phyloP scores from a whole-genome alignment of 2,113 vertebrate species.

The Garra rufa region DNA sequence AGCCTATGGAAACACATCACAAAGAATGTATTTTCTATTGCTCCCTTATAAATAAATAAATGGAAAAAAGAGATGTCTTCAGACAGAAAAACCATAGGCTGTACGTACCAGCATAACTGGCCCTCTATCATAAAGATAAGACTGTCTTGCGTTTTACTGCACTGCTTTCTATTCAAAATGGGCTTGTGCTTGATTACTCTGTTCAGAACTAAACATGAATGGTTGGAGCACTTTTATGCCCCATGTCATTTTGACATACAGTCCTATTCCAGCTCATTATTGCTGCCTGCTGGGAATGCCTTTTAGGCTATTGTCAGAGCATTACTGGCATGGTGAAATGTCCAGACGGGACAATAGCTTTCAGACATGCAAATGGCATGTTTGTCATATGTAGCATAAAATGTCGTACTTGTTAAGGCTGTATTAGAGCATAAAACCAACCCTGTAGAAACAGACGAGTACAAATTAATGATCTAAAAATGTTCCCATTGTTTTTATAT shows the following conservation, averaged over 20 bases:
- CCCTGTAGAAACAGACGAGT: background rate
- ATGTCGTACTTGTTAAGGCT: background rate
- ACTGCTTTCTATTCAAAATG: constrained; percentile 31
- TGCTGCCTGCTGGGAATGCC: constrained; percentile 66
- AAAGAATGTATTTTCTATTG: background rate
- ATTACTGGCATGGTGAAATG: constrained; percentile 68
- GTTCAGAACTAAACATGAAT: constrained; percentile 51
- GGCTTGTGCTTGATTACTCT: constrained; percentile 34
- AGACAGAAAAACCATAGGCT: background rate
- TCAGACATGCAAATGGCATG: constrained; percentile 15
- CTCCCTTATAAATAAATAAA: background rate
- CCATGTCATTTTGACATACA: constrained; percentile 70
- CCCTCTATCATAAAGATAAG: constrained; percentile 70
- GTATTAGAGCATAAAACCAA: constrained; percentile 10
- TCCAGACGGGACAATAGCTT: constrained; percentile 53
- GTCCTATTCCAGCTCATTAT: constrained; percentile 68
- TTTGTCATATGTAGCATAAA: constrained; percentile 29
- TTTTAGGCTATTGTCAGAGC: constrained; percentile 68
- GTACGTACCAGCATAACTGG: background rate
- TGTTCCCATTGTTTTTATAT: background rate
- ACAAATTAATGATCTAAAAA: background rate
- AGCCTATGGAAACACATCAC: background rate
- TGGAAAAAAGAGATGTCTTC: background rate
- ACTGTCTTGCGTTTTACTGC: constrained; percentile 22
- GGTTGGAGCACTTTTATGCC: constrained; percentile 71